A percentile compares a stretch with the other conserved stretches of the same genome.
phyloP scores from a whole-genome alignment of 2,797 vertebrate genomes.

The Falco peregrinus region DNA sequence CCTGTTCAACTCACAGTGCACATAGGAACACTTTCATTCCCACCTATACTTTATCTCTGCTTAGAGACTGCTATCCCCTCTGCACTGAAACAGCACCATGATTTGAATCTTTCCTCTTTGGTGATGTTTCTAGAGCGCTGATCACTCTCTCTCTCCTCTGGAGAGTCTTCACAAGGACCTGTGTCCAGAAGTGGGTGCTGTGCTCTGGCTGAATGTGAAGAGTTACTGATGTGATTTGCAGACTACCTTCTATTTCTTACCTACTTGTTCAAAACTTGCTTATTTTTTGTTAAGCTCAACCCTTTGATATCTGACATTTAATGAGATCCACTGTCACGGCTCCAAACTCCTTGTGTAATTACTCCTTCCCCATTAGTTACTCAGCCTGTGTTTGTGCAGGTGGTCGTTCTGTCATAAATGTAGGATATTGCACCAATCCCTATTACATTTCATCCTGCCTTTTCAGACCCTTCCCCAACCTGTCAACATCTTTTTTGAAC shows the following conservation, averaged over 20 bases:
- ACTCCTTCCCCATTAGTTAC: background rate
- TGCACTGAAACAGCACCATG: background rate
- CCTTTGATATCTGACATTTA: background rate
- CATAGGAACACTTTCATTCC: background rate
- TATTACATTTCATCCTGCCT: background rate
- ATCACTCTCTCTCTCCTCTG: background rate
- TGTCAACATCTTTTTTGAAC: background rate
- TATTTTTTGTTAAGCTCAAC: background rate
- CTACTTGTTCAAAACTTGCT: rapidly evolving
- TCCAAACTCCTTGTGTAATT: background rate
- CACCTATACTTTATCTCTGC: background rate
- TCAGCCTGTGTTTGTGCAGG: conserved; percentile 1
- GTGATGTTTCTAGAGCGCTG: rapidly evolving
- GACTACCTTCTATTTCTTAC: background rate
- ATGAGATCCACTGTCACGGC: background rate
- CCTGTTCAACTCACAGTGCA: background rate
- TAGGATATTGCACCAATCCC: background rate
- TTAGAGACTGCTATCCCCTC: background rate
- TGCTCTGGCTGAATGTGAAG: background rate
- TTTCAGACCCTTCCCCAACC: background rate
- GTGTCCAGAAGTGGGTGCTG: background rate
- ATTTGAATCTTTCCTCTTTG: background rate
- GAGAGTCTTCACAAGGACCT: background rate
- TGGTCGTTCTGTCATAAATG: background rate
- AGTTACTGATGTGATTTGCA: background rate